Conservation (phyloP, 2,797 vertebrate species). For the Lacerta viridis region DNA sequence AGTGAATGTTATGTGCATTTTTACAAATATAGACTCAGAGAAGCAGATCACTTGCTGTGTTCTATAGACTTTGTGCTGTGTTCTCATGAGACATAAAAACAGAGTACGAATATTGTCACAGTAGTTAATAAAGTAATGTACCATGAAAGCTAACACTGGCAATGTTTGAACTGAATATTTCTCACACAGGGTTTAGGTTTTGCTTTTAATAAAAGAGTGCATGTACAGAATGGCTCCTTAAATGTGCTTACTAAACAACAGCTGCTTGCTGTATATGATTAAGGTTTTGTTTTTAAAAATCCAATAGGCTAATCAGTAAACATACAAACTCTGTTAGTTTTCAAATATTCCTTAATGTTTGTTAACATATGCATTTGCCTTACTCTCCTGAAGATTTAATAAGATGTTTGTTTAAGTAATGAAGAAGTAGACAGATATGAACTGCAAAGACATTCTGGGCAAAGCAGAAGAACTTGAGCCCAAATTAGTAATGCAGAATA, state of each 20-base stretch:
- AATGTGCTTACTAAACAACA: neutral
- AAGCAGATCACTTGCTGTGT: neutral
- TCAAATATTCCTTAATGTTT: neutral
- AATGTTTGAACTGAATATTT: slow-evolving; percentile 18
- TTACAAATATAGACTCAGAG: neutral
- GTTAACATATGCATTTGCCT: slow-evolving; percentile 25
- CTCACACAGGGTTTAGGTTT: neutral
- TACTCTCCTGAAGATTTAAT: slow-evolving; percentile 22
- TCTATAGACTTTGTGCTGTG: neutral
- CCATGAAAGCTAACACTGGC: neutral
- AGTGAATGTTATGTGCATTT: neutral
- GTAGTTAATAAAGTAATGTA: neutral
- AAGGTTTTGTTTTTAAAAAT: neutral
- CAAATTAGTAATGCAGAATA: slow-evolving; percentile 7
- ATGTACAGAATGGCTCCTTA: neutral
- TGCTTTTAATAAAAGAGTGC: neutral
- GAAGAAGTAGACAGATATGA: neutral
- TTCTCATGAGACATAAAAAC: neutral
- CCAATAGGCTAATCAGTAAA: neutral
- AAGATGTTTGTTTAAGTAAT: slow-evolving; percentile 31
- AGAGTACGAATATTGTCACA: slow-evolving; percentile 12
- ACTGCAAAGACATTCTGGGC: slow-evolving; percentile 15
- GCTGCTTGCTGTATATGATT: neutral
- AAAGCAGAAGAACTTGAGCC: slow-evolving; percentile 6
- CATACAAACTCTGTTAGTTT: neutral